phyloP scores from a whole-genome alignment of 2,888 invertebrate genomes.

The Ephialtes manifestator region DNA sequence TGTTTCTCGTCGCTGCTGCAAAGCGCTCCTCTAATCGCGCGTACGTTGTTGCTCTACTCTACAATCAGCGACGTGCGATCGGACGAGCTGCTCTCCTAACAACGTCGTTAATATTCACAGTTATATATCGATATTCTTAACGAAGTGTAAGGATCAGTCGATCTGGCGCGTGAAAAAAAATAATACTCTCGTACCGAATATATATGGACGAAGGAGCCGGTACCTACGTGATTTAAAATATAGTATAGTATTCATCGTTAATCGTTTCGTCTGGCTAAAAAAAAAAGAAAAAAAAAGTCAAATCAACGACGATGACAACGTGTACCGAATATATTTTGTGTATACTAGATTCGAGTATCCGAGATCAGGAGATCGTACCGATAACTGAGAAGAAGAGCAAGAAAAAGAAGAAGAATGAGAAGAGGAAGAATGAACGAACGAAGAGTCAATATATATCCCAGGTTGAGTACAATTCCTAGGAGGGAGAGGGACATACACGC shows the following conservation, averaged over 20 bases:
- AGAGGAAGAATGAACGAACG: slow-evolving; percentile 56
- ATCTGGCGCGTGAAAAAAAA: slow-evolving; percentile 73
- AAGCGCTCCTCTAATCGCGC: slow-evolving; percentile 22
- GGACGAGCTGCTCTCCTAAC: slow-evolving; percentile 43
- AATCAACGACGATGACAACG: slow-evolving; percentile 55
- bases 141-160: slow-evolving; percentile 68
- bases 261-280: slow-evolving; percentile 43
- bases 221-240: slow-evolving; percentile 49
- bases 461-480: slow-evolving; percentile 58
- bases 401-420: slow-evolving; percentile 53
- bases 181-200: slow-evolving; percentile 68
- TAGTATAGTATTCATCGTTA: slow-evolving; percentile 55
- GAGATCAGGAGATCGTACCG: slow-evolving; percentile 45
- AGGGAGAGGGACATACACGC: slow-evolving; percentile 52
- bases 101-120: slow-evolving; percentile 53
- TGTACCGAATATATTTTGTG: slow-evolving; percentile 50
- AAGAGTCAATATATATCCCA: slow-evolving; percentile 60
- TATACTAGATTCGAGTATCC: slow-evolving; percentile 47
- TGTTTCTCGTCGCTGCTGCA: slow-evolving; percentile 11
- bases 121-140: slow-evolving; percentile 57
- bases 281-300: slow-evolving; percentile 53
- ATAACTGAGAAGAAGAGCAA: slow-evolving; percentile 49
- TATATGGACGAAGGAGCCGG: slow-evolving; percentile 62
- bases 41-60: background rate
- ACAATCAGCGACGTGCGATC: slow-evolving; percentile 12